Base-by-base conservation (phyloP, 2,888 invertebrate genomes). In the Chorisops tibialis region DNA sequence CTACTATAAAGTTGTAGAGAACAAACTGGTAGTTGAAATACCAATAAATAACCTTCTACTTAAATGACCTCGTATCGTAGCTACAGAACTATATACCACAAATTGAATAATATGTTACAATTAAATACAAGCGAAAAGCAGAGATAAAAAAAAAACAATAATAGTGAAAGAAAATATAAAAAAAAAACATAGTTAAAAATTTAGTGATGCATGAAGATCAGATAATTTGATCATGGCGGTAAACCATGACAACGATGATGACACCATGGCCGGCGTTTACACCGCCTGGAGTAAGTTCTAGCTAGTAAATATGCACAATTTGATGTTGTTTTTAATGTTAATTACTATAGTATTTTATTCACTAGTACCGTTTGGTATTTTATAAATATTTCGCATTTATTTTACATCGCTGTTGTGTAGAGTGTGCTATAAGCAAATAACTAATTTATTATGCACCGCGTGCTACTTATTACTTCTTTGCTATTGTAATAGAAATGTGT, bases 191-290 rank as follows among this genome's bases (percentile, higher is more conserved):
- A 30, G 30, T 7, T 30, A 9, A 30, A 5, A 43, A 38, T 12
- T 48, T 24, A 39, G 59, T 59, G 47, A 59, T 59, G 59, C 47
- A 48, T 59, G 59, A 49, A 59, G 49, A 47, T 59, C 59, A 59
- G 37, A 49, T 48, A 38, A 47, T 59, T 56, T 62, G 54, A 61
- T 63, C 22, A 66, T 63, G 63, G 63, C 63, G 56, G 41, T 52
- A 41, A 66, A 65, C 54, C 63, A 66, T 51, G 54, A 60, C 11
- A 67, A 67, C 74, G 78, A 77, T 59, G 68, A 68, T 65, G 83
- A 84, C 72, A 85, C 84, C 70, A 85, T 85, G 81, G 83, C 84
- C 70, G 84, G 84, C 70, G 84, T 84, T 18, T 85, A 85, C 69
- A 83, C 82, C 47, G 85, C 85, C 11, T 85, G 85, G 85, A 83